Conservation (phyloP, 64 coral and sea anemone genomes). For the Montipora sp. region DNA sequence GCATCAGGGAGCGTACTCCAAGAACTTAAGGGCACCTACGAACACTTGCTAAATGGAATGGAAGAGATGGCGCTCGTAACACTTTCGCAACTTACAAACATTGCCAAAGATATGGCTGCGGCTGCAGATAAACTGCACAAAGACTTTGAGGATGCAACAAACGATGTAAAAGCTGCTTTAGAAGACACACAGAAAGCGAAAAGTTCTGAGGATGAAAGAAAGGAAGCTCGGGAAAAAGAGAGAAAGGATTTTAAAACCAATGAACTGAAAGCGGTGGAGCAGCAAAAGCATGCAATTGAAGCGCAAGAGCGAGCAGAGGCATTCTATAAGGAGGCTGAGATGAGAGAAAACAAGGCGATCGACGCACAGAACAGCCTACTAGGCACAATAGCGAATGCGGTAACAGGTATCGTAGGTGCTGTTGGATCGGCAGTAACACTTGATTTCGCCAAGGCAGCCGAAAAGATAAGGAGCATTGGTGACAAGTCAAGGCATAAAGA, state of each 20-base stretch:
- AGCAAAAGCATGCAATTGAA: slow-evolving; percentile 36
- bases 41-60: slow-evolving; percentile 58
- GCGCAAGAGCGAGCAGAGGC: slow-evolving; percentile 21
- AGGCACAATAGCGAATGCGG: background rate
- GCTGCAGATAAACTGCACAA: slow-evolving; percentile 48
- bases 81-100: slow-evolving; percentile 4
- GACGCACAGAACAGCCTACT: slow-evolving; percentile 37
- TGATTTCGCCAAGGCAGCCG: background rate
- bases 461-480: background rate
- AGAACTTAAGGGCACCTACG: slow-evolving; percentile 34
- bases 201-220: background rate
- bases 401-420: background rate
- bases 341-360: slow-evolving; percentile 50
- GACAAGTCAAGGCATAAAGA: slow-evolving; percentile 25
- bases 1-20: slow-evolving; percentile 18
- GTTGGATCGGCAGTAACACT: background rate
- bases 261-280: slow-evolving; percentile 9
- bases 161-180: slow-evolving; percentile 44
- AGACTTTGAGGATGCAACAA: slow-evolving; percentile 49
- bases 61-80: slow-evolving; percentile 73
- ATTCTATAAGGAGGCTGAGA: slow-evolving; percentile 34
- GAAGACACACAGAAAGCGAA: slow-evolving; percentile 62
- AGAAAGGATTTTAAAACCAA: slow-evolving; percentile 26
- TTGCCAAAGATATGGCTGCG: slow-evolving; percentile 28
- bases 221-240: slow-evolving; percentile 37